Evolutionary conservation across 2,888 invertebrate species (phyloP).

Genomic region (Mystacides longicornis): DNA sequence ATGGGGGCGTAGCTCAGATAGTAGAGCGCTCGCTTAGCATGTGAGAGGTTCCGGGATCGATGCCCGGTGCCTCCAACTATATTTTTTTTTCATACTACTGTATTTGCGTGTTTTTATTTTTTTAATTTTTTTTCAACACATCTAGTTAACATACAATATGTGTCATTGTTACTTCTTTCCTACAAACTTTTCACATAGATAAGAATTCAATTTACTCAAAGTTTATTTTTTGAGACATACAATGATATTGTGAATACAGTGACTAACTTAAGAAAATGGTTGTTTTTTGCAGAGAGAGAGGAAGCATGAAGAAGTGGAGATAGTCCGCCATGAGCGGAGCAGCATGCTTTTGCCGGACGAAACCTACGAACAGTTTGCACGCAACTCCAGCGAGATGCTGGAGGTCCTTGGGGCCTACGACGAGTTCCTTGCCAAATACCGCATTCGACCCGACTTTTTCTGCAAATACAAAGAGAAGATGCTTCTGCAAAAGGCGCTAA

Average conservation of each 20-base stretch:
- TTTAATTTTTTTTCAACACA: too few species aligned
- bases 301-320: constrained; percentile 4
- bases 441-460: constrained; percentile 70
- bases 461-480: constrained; percentile 57
- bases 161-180: too few species aligned
- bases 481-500: constrained; percentile 43
- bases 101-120: too few species aligned
- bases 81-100: too few species aligned
- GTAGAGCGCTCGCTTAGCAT: constrained; percentile 53
- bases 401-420: constrained; percentile 52
- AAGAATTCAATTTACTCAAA: too few species aligned
- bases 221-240: too few species aligned
- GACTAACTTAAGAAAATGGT: too few species aligned
- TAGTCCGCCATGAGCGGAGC: constrained; percentile 29
- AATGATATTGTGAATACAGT: too few species aligned
- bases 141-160: too few species aligned
- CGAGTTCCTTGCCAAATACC: constrained; percentile 55
- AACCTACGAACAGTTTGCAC: constrained; percentile 59
- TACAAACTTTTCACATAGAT: too few species aligned
- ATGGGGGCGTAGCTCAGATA: constrained; percentile 46
- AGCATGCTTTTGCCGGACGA: constrained; percentile 69
- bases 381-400: constrained; percentile 36
- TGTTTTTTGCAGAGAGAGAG: constrained; percentile 3
- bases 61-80: constrained; percentile 51
- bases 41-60: constrained; percentile 51